Conservation (phyloP, 2,888 invertebrate species). For the Spisula subtruncata region DNA sequence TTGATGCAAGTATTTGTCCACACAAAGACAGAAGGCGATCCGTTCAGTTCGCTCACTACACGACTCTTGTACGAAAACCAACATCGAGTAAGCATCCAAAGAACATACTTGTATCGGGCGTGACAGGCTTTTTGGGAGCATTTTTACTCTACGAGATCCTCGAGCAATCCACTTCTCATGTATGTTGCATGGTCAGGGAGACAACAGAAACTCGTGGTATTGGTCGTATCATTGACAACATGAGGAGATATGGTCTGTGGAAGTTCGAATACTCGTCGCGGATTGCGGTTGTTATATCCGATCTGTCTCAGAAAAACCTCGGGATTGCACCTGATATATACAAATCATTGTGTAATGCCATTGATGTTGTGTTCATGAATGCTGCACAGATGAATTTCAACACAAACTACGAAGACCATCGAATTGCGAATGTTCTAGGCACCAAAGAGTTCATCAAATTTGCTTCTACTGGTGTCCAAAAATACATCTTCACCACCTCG, state of each 20-base stretch:
- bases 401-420: conserved; percentile 75
- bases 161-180: conserved; percentile 74
- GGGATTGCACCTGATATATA: conserved; percentile 78
- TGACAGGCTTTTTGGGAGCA: conserved; percentile 79
- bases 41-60: conserved; percentile 64
- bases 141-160: conserved; percentile 75
- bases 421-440: conserved; percentile 74
- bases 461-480: conserved; percentile 75
- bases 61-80: conserved; percentile 53
- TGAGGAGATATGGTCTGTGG: conserved; percentile 77
- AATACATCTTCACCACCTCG: conserved; percentile 77
- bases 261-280: conserved; percentile 73
- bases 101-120: conserved; percentile 77
- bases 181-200: conserved; percentile 80
- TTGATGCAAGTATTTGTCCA: conserved; percentile 58
- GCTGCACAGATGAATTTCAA: conserved; percentile 81
- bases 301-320: conserved; percentile 73
- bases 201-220: conserved; percentile 74
- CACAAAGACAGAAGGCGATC: conserved; percentile 66
- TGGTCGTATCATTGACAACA: conserved; percentile 76
- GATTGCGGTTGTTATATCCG: conserved; percentile 77
- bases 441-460: conserved; percentile 78
- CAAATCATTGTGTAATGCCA: conserved; percentile 69
- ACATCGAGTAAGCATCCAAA: conserved; percentile 63
- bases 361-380: conserved; percentile 79